These are phyloP conservation scores for Zapus hudsonius DNA, from an alignment of 2,113 vertebrate genomes.

Conservation along the genomic window DNA sequence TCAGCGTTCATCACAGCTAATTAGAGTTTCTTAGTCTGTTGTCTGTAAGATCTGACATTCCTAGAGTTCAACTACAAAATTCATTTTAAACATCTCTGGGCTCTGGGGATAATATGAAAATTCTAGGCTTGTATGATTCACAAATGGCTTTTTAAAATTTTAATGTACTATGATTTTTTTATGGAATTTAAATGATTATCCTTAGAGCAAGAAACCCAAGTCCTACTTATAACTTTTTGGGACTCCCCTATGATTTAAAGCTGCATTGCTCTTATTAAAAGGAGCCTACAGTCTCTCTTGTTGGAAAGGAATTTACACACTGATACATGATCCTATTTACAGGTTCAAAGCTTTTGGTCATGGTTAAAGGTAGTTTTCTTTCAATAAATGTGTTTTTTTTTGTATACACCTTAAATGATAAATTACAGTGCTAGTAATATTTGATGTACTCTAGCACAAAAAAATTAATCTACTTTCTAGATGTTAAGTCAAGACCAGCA, in stretches of 20 bases:
- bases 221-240: neutral
- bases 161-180: conserved; percentile 61
- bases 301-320: neutral
- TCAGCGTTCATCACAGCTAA: conserved; percentile 85
- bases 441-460: neutral
- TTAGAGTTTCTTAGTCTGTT: conserved; percentile 80
- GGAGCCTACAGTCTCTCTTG: neutral
- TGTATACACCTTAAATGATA: neutral
- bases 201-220: conserved; percentile 30
- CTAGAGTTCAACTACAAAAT: conserved; percentile 80
- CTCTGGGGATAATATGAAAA: conserved; percentile 44
- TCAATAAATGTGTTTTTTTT: conserved; percentile 25
- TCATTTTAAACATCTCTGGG: conserved; percentile 78
- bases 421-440: conserved; percentile 26
- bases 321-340: neutral
- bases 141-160: conserved; percentile 73
- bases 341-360: conserved; percentile 26
- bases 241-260: neutral
- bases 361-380: conserved; percentile 26
- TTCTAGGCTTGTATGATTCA: conserved; percentile 55
- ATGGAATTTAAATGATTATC: neutral
- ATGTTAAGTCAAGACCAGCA: neutral
- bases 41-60: conserved; percentile 81
- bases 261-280: neutral
- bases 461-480: conserved; percentile 25